Conservation (phyloP, 2,797 vertebrate genomes). For the Cyprinodon diabolis region DNA sequence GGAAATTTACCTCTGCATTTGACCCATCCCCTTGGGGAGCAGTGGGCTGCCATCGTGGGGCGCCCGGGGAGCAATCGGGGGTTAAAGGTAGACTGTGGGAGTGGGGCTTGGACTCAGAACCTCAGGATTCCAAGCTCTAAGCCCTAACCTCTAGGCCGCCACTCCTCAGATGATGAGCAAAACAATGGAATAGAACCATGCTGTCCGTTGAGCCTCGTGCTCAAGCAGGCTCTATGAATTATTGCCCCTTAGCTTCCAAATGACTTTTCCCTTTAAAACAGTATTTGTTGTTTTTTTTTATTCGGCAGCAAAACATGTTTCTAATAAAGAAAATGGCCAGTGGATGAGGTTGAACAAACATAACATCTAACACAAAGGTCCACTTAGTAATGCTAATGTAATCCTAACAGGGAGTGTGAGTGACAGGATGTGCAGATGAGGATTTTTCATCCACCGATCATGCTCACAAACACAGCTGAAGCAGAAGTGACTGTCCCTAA, state of each 20-base stretch:
- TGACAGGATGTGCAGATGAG: constrained; percentile 35
- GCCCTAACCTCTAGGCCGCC: no score
- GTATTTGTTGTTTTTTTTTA: not conserved
- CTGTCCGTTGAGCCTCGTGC: not conserved
- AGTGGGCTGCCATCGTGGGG: no score
- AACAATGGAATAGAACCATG: not conserved
- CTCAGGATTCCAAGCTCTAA: no score
- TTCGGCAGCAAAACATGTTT: not conserved
- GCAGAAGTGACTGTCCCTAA: constrained; percentile 41
- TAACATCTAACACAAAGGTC: constrained; percentile 5
- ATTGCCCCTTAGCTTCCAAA: not conserved
- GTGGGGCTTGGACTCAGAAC: no score
- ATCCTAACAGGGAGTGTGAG: constrained; percentile 30
- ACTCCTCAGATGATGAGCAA: no score
- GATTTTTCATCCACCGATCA: constrained; percentile 47
- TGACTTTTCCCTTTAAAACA: not conserved
- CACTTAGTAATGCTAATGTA: constrained; percentile 26
- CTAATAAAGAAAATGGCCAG: not conserved
- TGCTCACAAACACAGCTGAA: constrained; percentile 59
- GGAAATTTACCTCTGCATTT: no score
- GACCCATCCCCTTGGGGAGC: no score
- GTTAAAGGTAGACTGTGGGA: no score
- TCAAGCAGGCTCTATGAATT: not conserved
- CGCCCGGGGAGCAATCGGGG: no score
- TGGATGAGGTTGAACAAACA: not conserved